Evolutionary conservation across 2,113 vertebrate genomes (phyloP).

Genomic region (Struthio camelus): DNA sequence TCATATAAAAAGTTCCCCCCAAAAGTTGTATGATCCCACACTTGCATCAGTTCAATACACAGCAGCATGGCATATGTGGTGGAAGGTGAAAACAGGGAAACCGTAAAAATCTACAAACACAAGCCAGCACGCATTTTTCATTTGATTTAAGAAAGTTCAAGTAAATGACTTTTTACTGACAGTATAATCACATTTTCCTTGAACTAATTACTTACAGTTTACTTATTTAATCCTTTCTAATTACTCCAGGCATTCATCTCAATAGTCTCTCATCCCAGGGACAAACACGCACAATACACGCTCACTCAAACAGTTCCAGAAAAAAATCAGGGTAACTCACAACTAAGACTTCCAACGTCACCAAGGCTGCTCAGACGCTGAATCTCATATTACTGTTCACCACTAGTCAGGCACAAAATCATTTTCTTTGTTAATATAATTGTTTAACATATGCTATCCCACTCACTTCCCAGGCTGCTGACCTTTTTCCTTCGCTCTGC

Average conservation of each 20-base stretch:
- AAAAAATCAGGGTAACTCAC: background rate
- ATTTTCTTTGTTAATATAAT: background rate
- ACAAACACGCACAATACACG: background rate
- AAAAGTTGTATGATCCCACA: background rate
- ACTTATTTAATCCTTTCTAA: slow-evolving; percentile 43
- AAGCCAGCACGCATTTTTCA: background rate
- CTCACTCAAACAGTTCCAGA: background rate
- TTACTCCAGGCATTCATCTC: background rate
- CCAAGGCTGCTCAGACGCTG: background rate
- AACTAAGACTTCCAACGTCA: background rate
- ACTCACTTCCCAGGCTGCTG: background rate
- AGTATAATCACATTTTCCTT: background rate
- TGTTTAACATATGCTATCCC: background rate
- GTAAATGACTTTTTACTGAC: background rate
- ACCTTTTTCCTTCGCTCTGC: background rate
- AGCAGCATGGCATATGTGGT: background rate
- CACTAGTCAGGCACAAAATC: background rate
- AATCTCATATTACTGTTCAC: background rate
- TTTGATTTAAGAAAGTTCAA: background rate
- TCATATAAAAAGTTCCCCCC: background rate
- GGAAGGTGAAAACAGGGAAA: background rate
- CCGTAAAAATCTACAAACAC: background rate
- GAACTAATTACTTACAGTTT: slow-evolving; percentile 41
- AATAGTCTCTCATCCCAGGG: background rate
- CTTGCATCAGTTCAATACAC: background rate